Evolutionary conservation across 2,797 vertebrate species (phyloP), one percentile per base, ranked within the genome.

Genomic region (Amblyopsis hoosieri): DNA sequence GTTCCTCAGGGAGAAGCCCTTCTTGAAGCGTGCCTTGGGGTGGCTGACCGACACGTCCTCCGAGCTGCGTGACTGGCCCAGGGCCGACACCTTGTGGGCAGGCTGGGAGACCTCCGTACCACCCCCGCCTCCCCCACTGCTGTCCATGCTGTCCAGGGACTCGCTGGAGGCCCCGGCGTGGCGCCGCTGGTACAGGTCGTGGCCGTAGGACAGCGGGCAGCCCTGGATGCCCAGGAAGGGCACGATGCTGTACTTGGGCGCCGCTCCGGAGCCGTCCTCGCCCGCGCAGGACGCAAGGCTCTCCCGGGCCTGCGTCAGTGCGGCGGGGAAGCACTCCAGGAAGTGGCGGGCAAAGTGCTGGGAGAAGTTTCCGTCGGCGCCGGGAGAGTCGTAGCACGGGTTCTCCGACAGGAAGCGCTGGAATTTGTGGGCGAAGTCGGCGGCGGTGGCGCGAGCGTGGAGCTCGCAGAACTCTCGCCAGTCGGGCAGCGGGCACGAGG

Each of bases 401-500:
- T 98, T 96, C 80, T 98, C 96, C 0, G 87, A 93, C 72, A 98
- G 81, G 84, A 99, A 99, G 67, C 94, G 94, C 72, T 95, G 96
- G 89, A 99, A 99, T 85, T 98, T 97, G 87, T 95, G 92, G 5
- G 97, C 97, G 0, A 99, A 99, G 87, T 98, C 96, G 0, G 93
- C 90, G 0, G 97, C 97, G 0, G 95, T 95, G 1, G 96, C 94
- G 78, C 94, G 94, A 12, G 97, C 97, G 0, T 98, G 97, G 64
- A 97, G 93, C 92, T 98, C 96, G 3, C 97, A 99, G 91, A 99
- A 98, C 91, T 97, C 96, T 91, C 94, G 93, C 97, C 97, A 99
- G 93, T 98, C 96, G 0, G 96, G 95, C 90, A 94, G 87, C 12
- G 92, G 89, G 79, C 91, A 93, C 31, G 91, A 93, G 79, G 90